Evolutionary conservation across 2,113 vertebrate species (phyloP), one percentile per base, ranked within the genome.

Genomic region (Callaeas wilsoni): DNA sequence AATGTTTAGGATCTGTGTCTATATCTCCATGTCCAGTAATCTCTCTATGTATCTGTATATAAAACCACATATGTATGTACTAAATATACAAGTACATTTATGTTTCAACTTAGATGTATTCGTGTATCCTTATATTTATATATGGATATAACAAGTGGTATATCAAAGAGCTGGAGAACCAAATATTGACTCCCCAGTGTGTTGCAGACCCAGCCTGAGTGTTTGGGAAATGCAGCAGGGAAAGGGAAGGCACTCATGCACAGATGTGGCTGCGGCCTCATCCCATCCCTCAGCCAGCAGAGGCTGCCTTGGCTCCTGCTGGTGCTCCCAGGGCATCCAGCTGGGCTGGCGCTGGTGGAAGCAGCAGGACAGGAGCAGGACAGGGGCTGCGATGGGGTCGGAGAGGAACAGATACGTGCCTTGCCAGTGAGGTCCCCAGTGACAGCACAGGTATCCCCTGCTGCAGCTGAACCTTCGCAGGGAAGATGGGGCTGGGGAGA

Each of bases 381-480:
- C 13, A 22, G 13, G 47, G 41, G 21, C 5, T 7, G 23, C 30
- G 62, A 19, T 32, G 39, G 42, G 52, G 26, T 41, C 0, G 0
- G 62, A 22, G 17, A 50, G 35, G 37, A 23, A 44, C 4, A 0
- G 1, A 35, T 15, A 12, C 3, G 21, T 56, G 78, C 67, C 55
- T n/a, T 49, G 23, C 23, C 9, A 0, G 22, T 0, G 6, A 64
- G 39, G 57, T 88, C 65, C 35, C 44, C 59, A 60, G 82, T 1
- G 11, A 27, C 1, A 1, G 39, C 9, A 6, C 70, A 59, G 71
- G 84, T 46, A 64, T 62, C 79, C 69, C 73, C 56, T 53, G 67
- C 90, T 85, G 85, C 80, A 53, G 21, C 56, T n/a, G 60, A 91
- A 7, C 67, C 94, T 77, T 96, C 89, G 84, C 47, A 33, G 52